These are phyloP conservation scores for Lasioglossum zephyrum DNA, from an alignment of 2,888 invertebrate genomes.

Conservation along the genomic window DNA sequence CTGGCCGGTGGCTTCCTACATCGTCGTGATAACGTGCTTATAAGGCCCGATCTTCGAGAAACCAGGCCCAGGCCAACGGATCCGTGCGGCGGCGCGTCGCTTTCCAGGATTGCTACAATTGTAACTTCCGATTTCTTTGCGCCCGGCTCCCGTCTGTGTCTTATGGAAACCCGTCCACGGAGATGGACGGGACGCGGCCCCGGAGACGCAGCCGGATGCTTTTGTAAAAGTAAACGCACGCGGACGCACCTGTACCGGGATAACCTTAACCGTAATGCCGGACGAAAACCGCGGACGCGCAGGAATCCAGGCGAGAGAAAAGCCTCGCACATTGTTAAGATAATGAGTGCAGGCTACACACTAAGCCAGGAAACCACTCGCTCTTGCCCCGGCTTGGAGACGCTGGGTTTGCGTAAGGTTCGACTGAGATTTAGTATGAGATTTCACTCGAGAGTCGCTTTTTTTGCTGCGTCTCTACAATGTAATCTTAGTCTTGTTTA, in stretches of 20 bases:
- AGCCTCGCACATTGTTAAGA: conserved; percentile 11
- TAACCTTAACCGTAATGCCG: conserved; percentile 33
- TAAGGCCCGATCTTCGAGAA: conserved; percentile 74
- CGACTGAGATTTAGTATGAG: neutral
- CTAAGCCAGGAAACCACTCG: neutral
- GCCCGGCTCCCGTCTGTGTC: conserved; percentile 9
- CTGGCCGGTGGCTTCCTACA: conserved; percentile 76
- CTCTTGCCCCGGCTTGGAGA: neutral
- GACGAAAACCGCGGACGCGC: conserved; percentile 8
- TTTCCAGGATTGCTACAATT: conserved; percentile 58
- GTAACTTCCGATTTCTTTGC: conserved; percentile 56
- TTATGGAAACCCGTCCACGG: conserved; percentile 30
- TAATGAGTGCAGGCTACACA: conserved; percentile 4
- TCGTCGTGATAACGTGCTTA: conserved; percentile 78
- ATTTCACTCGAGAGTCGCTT: neutral
- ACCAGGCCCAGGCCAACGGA: conserved; percentile 40
- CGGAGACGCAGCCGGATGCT: conserved; percentile 18
- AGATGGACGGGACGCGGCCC: neutral
- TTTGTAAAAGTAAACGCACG: conserved; percentile 45
- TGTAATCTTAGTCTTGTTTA: neutral
- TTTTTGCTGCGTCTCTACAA: no score
- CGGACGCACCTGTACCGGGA: conserved; percentile 43
- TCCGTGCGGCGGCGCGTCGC: conserved; percentile 39
- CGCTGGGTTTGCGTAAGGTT: neutral
- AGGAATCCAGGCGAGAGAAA: conserved; percentile 13